Evolutionary conservation across 2,888 invertebrate species (phyloP).

Genomic region (Nineta flava): DNA sequence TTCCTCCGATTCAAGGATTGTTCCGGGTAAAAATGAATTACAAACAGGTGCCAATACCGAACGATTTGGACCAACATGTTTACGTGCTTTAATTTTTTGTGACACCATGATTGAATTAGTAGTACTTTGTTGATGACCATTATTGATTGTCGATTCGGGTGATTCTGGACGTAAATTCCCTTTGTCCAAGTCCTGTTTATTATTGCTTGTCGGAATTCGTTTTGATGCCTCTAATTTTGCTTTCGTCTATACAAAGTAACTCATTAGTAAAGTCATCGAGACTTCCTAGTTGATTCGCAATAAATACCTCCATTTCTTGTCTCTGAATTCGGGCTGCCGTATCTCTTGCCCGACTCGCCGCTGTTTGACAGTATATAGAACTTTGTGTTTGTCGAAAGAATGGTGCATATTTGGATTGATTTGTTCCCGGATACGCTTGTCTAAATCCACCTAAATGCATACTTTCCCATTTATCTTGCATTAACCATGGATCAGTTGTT

Average conservation of each 20-base stretch:
- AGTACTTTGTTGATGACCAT: slow-evolving; percentile 1
- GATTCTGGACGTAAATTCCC: slow-evolving; percentile 12
- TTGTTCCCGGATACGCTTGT: slow-evolving; percentile 49
- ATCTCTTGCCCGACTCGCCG: slow-evolving; percentile 60
- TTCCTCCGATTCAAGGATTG: slow-evolving; percentile 55
- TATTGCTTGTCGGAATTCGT: slow-evolving; percentile 23
- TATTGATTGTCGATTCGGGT: slow-evolving; percentile 4
- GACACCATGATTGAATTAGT: slow-evolving; percentile 18
- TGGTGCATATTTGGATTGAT: slow-evolving; percentile 44
- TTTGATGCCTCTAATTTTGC: slow-evolving; percentile 42
- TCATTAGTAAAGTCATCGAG: no score
- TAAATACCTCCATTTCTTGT: slow-evolving; percentile 43
- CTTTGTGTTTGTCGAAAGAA: slow-evolving; percentile 61
- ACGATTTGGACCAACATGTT: neutral
- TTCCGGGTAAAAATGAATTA: slow-evolving; percentile 45
- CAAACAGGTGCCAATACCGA: neutral
- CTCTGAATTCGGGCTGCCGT: slow-evolving; percentile 54
- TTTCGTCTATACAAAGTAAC: slow-evolving; percentile 18
- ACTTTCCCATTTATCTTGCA: slow-evolving; percentile 54
- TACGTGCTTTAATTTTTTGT: slow-evolving; percentile 16
- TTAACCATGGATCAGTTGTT: neutral
- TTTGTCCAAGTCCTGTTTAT: slow-evolving; percentile 12
- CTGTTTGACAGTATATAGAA: slow-evolving; percentile 58
- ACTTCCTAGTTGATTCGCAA: no score
- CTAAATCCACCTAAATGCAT: slow-evolving; percentile 60